phyloP scores from a whole-genome alignment of 2,888 invertebrate species.

The Protonemura montana region DNA sequence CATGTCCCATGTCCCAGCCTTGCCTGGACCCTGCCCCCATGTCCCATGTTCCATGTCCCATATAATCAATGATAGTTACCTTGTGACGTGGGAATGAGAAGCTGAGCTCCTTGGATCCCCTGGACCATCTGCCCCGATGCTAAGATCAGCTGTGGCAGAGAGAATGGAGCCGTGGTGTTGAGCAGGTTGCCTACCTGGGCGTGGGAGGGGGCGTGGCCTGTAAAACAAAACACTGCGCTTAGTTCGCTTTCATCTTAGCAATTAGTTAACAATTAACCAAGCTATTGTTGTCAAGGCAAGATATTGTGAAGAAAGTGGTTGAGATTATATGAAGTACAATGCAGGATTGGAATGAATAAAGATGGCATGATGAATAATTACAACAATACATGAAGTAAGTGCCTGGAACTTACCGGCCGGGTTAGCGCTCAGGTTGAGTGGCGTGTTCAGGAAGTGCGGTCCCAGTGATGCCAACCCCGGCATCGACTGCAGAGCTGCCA shows the following conservation, averaged over 20 bases:
- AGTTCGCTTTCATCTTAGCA: no score
- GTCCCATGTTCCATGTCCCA: no score
- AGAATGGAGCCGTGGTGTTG: conserved; percentile 57
- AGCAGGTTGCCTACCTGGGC: conserved; percentile 45
- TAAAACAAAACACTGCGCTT: no score
- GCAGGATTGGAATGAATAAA: no score
- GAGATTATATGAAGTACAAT: no score
- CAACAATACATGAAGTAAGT: no score
- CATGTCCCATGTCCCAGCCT: no score
- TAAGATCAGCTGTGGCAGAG: conserved; percentile 88
- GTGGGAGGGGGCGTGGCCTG: conserved; percentile 43
- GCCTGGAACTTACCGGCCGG: conserved; percentile 59
- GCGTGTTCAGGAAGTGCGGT: conserved; percentile 77
- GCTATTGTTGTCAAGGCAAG: no score
- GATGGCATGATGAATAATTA: no score
- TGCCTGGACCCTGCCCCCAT: no score
- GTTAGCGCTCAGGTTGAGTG: conserved; percentile 83
- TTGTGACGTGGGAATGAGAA: conserved; percentile 94
- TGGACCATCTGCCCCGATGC: conserved; percentile 92
- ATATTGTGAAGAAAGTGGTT: no score
- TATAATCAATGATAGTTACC: conserved; percentile 73
- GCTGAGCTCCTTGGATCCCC: conserved; percentile 91
- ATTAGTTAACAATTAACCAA: no score
- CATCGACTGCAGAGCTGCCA: conserved; percentile 76
- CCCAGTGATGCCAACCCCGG: conserved; percentile 66